These are phyloP conservation scores for Mesembrinibis cayennensis DNA, from an alignment of 2,113 vertebrate species.

Conservation along the genomic window DNA sequence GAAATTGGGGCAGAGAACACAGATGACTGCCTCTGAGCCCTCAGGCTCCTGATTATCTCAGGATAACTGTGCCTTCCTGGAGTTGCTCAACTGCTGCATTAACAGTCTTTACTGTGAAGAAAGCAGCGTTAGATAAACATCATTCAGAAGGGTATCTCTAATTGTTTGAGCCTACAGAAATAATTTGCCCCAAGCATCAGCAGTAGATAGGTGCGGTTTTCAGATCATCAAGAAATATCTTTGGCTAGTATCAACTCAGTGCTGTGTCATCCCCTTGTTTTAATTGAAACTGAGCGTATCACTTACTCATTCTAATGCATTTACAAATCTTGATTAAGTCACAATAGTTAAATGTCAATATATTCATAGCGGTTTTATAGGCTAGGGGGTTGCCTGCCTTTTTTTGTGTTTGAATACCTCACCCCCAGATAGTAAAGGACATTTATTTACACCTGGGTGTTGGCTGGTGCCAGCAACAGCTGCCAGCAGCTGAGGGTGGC, in stretches of 20 bases:
- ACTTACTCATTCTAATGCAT: background rate
- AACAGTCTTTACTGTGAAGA: conserved; percentile 60
- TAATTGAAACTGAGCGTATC: conserved; percentile 47
- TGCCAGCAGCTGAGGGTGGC: background rate
- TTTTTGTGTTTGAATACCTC: conserved; percentile 27
- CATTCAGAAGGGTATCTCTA: conserved; percentile 50
- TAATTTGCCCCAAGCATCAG: conserved; percentile 35
- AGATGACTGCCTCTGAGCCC: conserved; percentile 65
- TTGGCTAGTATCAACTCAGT: conserved; percentile 16
- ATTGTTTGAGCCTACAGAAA: conserved; percentile 34
- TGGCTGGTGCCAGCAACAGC: background rate
- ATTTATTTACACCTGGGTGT: background rate
- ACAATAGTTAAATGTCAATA: conserved; percentile 58
- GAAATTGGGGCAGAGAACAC: conserved; percentile 61
- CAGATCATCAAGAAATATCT: conserved; percentile 48
- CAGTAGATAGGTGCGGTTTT: conserved; percentile 35
- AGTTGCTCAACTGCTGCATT: conserved; percentile 64
- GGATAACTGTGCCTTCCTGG: conserved; percentile 58
- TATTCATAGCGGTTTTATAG: conserved; percentile 17
- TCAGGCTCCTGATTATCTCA: conserved; percentile 64
- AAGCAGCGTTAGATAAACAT: conserved; percentile 61
- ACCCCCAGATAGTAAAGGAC: background rate
- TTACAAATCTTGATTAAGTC: conserved; percentile 49
- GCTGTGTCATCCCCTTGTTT: conserved; percentile 51
- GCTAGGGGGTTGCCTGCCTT: conserved; percentile 28